These are phyloP conservation scores for Apodemia hepburni DNA, from an alignment of 2,888 invertebrate genomes.

Conservation along the genomic window DNA sequence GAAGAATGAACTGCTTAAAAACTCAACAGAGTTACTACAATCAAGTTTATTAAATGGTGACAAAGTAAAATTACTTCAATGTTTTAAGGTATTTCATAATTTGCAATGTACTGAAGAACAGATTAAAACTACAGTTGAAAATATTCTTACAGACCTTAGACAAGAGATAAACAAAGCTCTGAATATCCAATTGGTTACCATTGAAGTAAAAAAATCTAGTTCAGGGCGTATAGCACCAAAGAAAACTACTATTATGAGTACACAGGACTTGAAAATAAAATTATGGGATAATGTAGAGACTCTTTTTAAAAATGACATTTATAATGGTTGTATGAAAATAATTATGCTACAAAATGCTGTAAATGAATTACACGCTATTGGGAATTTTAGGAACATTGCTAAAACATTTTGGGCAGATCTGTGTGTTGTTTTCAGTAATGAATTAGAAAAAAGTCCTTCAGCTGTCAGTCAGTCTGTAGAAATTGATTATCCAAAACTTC, in stretches of 20 bases:
- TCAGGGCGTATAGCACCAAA: constrained; percentile 67
- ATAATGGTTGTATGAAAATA: constrained; percentile 85
- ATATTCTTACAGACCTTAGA: constrained; percentile 71
- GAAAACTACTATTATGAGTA: constrained; percentile 74
- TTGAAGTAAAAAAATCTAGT: constrained; percentile 65
- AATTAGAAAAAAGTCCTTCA: constrained; percentile 74
- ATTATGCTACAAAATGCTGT: constrained; percentile 74
- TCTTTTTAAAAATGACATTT: constrained; percentile 88
- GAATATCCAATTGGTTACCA: constrained; percentile 68
- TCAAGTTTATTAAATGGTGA: constrained; percentile 90
- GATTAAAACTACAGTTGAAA: constrained; percentile 72
- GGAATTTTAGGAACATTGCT: constrained; percentile 68
- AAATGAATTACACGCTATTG: constrained; percentile 71
- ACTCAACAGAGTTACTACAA: constrained; percentile 89
- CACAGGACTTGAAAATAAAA: constrained; percentile 77
- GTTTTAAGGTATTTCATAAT: constrained; percentile 76
- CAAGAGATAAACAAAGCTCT: constrained; percentile 74
- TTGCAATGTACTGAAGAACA: constrained; percentile 74
- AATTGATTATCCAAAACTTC: constrained; percentile 91
- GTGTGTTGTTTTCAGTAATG: constrained; percentile 58
- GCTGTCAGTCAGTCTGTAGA: constrained; percentile 90
- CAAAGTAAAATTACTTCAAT: constrained; percentile 82
- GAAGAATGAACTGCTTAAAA: constrained; percentile 87
- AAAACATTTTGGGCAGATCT: constrained; percentile 82
- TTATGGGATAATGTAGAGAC: constrained; percentile 95